phyloP scores from a whole-genome alignment of 1,140 invertebrate species.

The Drosophila setifemur region DNA sequence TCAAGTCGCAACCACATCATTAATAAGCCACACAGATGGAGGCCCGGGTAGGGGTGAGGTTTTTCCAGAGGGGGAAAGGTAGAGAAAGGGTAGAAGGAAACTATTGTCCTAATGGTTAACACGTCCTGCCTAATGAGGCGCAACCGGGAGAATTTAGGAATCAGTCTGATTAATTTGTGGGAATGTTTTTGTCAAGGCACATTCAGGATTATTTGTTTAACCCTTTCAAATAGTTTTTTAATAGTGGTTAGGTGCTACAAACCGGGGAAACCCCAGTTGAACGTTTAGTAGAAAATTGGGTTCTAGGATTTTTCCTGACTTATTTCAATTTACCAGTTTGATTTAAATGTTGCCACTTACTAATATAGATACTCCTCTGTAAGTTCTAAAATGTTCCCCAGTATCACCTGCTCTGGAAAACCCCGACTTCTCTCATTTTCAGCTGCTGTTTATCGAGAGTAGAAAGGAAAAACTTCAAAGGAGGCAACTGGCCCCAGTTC shows the following conservation, averaged over 20 bases:
- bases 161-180: conserved; percentile 69
- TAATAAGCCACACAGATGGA: conserved; percentile 39
- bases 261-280: too few species aligned
- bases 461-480: conserved; percentile 39
- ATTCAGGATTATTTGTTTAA: conserved; percentile 18
- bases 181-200: conserved; percentile 19
- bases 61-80: background rate
- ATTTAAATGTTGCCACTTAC: too few species aligned
- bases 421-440: background rate
- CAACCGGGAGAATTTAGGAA: conserved; percentile 21
- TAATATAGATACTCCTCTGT: too few species aligned
- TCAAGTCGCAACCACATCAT: conserved; percentile 55
- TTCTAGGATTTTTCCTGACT: too few species aligned
- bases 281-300: too few species aligned
- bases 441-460: conserved; percentile 30
- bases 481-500: background rate
- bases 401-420: conserved; percentile 23
- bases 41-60: conserved; percentile 8
- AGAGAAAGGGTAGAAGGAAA: conserved; percentile 5
- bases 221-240: conserved; percentile 8
- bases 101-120: conserved; percentile 61
- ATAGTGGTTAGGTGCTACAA: background rate
- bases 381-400: conserved; percentile 5
- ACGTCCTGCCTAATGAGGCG: conserved; percentile 62
- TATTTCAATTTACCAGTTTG: background rate